phyloP scores from a whole-genome alignment of 2,888 invertebrate genomes.

The Ormyrus labotus region DNA sequence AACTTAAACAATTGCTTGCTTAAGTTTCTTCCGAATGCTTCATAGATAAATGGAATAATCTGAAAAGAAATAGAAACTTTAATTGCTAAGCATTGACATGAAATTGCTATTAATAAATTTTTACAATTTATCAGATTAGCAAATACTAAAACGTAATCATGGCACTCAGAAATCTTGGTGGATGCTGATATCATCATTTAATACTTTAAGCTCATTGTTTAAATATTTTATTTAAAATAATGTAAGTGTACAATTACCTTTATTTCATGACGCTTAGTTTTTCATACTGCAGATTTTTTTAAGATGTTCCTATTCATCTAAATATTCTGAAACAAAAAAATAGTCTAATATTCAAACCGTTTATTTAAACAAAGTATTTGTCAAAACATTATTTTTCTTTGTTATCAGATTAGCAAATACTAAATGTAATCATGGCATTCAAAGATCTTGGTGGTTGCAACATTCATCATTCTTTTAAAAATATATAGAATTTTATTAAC shows the following conservation, averaged over 20 bases:
- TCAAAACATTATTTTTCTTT: not conserved
- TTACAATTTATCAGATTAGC: conserved; percentile 38
- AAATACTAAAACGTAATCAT: conserved; percentile 46
- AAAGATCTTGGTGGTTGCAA: conserved; percentile 50
- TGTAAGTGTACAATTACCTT: no score
- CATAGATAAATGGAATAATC: no score
- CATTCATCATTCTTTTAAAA: conserved; percentile 34
- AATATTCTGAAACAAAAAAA: not conserved
- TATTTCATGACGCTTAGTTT: no score
- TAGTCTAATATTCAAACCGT: not conserved
- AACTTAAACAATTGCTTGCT: no score
- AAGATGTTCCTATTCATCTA: no score
- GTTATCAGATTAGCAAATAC: conserved; percentile 49
- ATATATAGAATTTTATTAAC: no score
- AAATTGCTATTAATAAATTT: not conserved
- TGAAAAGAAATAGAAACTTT: not conserved
- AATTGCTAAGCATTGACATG: not conserved
- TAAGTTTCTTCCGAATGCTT: no score
- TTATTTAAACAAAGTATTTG: not conserved
- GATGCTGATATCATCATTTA: no score
- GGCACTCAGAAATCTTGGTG: conserved; percentile 25
- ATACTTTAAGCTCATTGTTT: no score
- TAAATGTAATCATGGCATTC: conserved; percentile 44
- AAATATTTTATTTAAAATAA: no score
- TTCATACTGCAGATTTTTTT: no score